Conservation (phyloP, 2,113 vertebrate species). For the Proteles cristata region DNA sequence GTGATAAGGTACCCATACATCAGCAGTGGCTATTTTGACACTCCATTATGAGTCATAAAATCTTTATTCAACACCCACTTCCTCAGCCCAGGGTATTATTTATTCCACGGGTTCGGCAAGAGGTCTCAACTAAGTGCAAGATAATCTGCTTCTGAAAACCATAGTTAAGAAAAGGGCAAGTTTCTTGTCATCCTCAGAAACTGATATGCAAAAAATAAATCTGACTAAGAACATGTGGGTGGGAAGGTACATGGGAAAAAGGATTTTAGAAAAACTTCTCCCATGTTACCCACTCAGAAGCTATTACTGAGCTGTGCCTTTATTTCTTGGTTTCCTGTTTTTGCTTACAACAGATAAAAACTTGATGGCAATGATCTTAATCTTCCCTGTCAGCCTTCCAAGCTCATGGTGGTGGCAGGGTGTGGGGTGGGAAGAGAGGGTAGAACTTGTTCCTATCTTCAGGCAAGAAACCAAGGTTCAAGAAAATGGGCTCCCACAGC, state of each 20-base stretch:
- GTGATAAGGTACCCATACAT: conserved; percentile 59
- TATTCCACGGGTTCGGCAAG: conserved; percentile 62
- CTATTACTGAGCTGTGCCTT: conserved; percentile 64
- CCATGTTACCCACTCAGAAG: conserved; percentile 67
- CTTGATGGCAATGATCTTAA: conserved; percentile 71
- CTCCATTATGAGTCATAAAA: conserved; percentile 58
- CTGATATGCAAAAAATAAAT: conserved; percentile 75
- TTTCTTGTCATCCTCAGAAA: conserved; percentile 71
- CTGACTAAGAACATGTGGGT: conserved; percentile 74
- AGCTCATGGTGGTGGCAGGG: conserved; percentile 1
- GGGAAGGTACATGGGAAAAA: conserved; percentile 51
- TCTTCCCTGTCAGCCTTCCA: conserved; percentile 68
- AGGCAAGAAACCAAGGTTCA: conserved; percentile 60
- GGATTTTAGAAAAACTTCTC: conserved; percentile 62
- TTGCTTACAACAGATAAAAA: conserved; percentile 73
- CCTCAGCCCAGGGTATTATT: conserved; percentile 60
- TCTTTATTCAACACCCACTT: conserved; percentile 42
- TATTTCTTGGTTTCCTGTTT: conserved; percentile 67
- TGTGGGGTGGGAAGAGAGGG: neutral
- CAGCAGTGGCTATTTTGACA: conserved; percentile 64
- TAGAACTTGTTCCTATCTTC: conserved; percentile 53
- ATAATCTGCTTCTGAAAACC: conserved; percentile 72
- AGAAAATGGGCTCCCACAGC: conserved; percentile 48
- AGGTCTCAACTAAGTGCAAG: conserved; percentile 62
- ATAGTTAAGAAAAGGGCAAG: conserved; percentile 73